Conservation (phyloP, 2,888 invertebrate species). For the Drosophila prostipennis region DNA sequence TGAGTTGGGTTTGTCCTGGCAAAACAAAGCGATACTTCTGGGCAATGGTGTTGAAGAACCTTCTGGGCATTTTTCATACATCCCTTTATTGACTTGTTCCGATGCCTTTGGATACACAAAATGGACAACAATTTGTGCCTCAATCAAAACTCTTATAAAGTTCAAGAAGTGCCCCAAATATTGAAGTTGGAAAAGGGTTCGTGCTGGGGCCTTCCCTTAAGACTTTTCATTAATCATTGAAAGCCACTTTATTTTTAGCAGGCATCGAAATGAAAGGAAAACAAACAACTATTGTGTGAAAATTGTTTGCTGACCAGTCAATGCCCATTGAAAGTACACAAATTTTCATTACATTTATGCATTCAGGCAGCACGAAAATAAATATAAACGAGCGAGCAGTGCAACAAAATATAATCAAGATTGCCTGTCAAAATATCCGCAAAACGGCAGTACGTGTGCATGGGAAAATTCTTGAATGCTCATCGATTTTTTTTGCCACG, state of each 20-base stretch:
- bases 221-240: conserved; percentile 30
- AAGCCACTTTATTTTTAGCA: conserved; percentile 7
- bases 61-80: not conserved
- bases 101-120: not conserved
- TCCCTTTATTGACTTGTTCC: not conserved
- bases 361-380: conserved; percentile 21
- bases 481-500: conserved; percentile 29
- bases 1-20: conserved; percentile 7
- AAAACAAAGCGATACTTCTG: conserved; percentile 16
- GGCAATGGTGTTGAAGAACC: conserved; percentile 13
- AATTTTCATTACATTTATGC: conserved; percentile 22
- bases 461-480: conserved; percentile 14
- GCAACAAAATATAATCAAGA: conserved; percentile 44
- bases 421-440: conserved; percentile 38
- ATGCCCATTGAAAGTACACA: conserved; percentile 13
- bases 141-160: conserved; percentile 33
- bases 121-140: conserved; percentile 27
- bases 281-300: not conserved
- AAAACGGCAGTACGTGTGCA: conserved; percentile 8
- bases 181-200: conserved; percentile 12
- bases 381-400: conserved; percentile 7
- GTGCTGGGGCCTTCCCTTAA: not conserved
- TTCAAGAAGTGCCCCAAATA: conserved; percentile 9
- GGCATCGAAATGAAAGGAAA: not conserved
- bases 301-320: conserved; percentile 24